phyloP scores from a whole-genome alignment of 2,888 invertebrate species.

The Gibbula magus region DNA sequence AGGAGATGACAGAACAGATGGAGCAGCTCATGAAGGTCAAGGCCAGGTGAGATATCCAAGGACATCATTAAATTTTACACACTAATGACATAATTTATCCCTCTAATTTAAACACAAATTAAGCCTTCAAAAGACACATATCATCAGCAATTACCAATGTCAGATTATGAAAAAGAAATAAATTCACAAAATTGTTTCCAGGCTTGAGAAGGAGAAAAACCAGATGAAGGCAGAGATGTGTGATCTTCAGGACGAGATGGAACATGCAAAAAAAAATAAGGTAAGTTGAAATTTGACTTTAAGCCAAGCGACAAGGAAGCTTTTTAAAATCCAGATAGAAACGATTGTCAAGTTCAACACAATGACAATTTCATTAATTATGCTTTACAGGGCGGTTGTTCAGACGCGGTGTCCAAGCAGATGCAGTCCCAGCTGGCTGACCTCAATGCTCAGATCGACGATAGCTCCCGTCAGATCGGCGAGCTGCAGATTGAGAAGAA shows the following conservation, averaged over 20 bases:
- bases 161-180: too few relatives aligned
- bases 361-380: neutral
- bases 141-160: too few relatives aligned
- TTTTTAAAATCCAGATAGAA: too few relatives aligned
- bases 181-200: neutral
- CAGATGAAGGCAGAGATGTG: slow-evolving; percentile 13
- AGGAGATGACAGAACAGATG: slow-evolving; percentile 99
- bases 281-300: neutral
- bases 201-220: slow-evolving; percentile 19
- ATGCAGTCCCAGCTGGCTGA: slow-evolving; percentile 96
- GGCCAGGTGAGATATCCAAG: slow-evolving; percentile 83
- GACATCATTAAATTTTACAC: too few relatives aligned
- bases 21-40: slow-evolving; percentile 99
- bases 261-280: slow-evolving; percentile 16
- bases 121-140: too few relatives aligned
- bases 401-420: slow-evolving; percentile 99
- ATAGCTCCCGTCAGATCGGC: slow-evolving; percentile 95
- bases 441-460: slow-evolving; percentile 95
- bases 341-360: too few relatives aligned
- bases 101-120: too few relatives aligned
- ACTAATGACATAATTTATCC: too few relatives aligned
- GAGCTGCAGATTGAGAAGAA: slow-evolving; percentile 90
- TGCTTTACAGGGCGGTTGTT: slow-evolving; percentile 82
- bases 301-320: too few relatives aligned
- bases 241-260: slow-evolving; percentile 9